Evolutionary conservation across 2,888 invertebrate genomes (phyloP), one percentile per base, ranked within the genome.

Genomic region (Caenorhabditis wallacei): DNA sequence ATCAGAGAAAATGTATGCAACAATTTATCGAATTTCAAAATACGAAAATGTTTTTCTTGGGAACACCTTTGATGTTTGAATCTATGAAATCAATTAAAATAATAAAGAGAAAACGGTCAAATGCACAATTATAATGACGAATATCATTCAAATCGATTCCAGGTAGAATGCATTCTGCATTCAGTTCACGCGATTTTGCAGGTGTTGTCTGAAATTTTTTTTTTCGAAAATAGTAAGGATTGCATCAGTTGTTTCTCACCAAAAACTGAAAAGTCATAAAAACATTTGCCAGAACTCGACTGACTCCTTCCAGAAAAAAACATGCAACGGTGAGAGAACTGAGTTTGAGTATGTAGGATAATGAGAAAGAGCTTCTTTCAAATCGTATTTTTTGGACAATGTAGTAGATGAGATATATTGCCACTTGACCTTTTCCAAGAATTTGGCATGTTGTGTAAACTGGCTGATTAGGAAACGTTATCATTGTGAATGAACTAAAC

Each of bases 71-170:
- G 7, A 63, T 30, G 20, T 72, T 72, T 0, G 72, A 63, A 37
- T 72, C 72, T 4, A 72, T 63, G 18, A 40, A 64, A 22, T 74
- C 64, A 22, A 74, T 64, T 0, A 74, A n/a, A 0, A 64, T 4
- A 24, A 74, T 74, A 16, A 64, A 74, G 13, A 64, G 11, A 16
- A 74, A 30, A 40, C 63, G 51, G 46, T 64, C 46, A 1, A 74
- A 8, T n/a, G 74, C 54, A 13, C 64, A 53, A 20, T 46, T 54
- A 20, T 74, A 74, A 13, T 74, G 74, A 3, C 54, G 63, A 1
- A 74, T 26, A 22, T 74, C 74, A 13, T 64, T 74, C 64, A 53
- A 74, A 43, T 74, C 74, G 10, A 74, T 46, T 56, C 74, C 74
- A 30, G 74, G 64, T 4, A 61, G n/a, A 16, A 72, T 22, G 43